Base-by-base conservation (phyloP, 2,113 vertebrate genomes). In the Accipiter cooperii region DNA sequence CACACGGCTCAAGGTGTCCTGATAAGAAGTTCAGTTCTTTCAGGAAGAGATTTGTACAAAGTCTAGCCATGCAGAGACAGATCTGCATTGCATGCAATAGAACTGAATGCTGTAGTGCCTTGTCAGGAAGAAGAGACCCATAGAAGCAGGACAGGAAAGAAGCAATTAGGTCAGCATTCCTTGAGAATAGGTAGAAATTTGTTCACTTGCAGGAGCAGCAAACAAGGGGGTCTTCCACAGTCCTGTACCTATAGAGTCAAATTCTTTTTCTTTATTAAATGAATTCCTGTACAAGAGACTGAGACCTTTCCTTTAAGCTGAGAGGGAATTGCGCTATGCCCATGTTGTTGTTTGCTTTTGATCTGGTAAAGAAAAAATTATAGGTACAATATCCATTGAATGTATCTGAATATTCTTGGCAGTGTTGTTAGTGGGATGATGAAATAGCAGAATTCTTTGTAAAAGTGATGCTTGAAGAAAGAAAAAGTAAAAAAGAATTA, bases 281-380 rank as follows among this genome's bases (percentile, higher is more conserved):
- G 8, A 46, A 84, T 55, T 86, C 16, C 46, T 28, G 3, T 31
- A 66, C 17, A 73, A 65, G 60, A 84, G 60, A 74, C 17, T 22
- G 28, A 84, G 42, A 80, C 38, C 26, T 71, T 81, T 70, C 55
- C 33, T 80, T 90, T 81, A 79, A 92, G 47, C 70, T 89, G 55
- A 94, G 80, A 96, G 78, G 36, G 54, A 90, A 91, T 64, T 55
- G 79, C 91, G 36, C 71, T 81, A 89, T 36, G 51, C 13, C 68
- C 40, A 64, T 44, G 33, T 47, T 28, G 19, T 84, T 69, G 42
- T 76, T 92, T 95, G 87, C 51, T 94, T 96, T 93, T 79, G n/a
- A 66, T 84, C 58, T 22, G 47, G n/a, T 52, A 52, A 84, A 89
- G 40, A 89, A 93, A 93, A 97, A 95, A 93, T 66, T 63, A 86